Percentiles rank a stretch among this genome's conserved stretches.
phyloP scores from a whole-genome alignment of 2,113 vertebrate genomes.

The Solea senegalensis region DNA sequence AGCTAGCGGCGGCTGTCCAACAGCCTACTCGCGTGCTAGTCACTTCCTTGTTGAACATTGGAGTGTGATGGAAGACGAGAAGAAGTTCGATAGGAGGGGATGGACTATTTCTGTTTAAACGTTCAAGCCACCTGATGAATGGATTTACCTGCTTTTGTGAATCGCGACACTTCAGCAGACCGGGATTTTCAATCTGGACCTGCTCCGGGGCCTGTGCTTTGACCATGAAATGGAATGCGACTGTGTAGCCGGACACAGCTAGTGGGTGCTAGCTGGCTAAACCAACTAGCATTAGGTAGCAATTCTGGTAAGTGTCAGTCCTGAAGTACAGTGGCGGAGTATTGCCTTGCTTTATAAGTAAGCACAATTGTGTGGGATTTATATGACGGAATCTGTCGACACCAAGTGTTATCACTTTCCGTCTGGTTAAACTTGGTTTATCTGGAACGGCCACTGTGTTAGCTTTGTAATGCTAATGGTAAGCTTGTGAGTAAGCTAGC shows the following conservation, averaged over 20 bases:
- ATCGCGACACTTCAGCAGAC: slow-evolving; percentile 14
- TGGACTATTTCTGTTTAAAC: slow-evolving; percentile 10
- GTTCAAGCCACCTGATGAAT: slow-evolving; percentile 35
- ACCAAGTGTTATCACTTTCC: slow-evolving; percentile 27
- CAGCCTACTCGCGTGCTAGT: slow-evolving; percentile 58
- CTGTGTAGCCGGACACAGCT: slow-evolving; percentile 54
- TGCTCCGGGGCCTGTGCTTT: slow-evolving; percentile 48
- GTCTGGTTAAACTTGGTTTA: slow-evolving; percentile 15
- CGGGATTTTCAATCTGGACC: slow-evolving; percentile 12
- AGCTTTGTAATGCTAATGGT: slow-evolving; percentile 59
- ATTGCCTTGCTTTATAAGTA: slow-evolving; percentile 15
- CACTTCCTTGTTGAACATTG: slow-evolving; percentile 77
- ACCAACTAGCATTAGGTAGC: slow-evolving; percentile 48
- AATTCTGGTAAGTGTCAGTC: slow-evolving; percentile 35
- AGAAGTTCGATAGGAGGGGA: slow-evolving; percentile 59
- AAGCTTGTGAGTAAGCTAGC: slow-evolving; percentile 47
- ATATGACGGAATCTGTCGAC: slow-evolving; percentile 3
- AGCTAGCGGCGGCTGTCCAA: slow-evolving; percentile 43
- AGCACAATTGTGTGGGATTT: slow-evolving; percentile 6
- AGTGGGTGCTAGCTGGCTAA: slow-evolving; percentile 54
- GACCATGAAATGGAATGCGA: slow-evolving; percentile 57
- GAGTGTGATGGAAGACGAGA: slow-evolving; percentile 63
- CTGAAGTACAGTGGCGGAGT: slow-evolving; percentile 45
- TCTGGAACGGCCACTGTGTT: slow-evolving; percentile 4
- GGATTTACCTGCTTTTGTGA: slow-evolving; percentile 15